Evolutionary conservation across 1,140 invertebrate species (phyloP).

Genomic region (Lysiphlebus fabarum): DNA sequence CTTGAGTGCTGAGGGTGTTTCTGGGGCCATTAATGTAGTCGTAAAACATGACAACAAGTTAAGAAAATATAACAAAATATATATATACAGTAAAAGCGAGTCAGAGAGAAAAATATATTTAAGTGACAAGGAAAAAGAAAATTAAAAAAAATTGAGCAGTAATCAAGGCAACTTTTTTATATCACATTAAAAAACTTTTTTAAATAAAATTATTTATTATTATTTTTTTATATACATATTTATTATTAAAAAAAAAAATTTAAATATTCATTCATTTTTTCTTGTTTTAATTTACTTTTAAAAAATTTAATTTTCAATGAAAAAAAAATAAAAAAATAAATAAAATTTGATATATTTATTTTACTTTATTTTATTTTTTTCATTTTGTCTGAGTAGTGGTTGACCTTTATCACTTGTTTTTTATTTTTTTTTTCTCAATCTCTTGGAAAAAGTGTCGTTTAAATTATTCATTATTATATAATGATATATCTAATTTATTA

Average conservation of each 20-base stretch:
- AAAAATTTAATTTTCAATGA: too few species aligned
- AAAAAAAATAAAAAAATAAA: too few species aligned
- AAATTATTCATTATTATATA: too few species aligned
- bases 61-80: slow-evolving; percentile 2
- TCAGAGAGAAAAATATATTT: neutral
- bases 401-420: too few species aligned
- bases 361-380: too few species aligned
- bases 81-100: neutral
- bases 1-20: slow-evolving; percentile 23
- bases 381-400: too few species aligned
- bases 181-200: slow-evolving; percentile 1
- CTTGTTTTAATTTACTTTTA: too few species aligned
- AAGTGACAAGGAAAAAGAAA: neutral
- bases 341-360: too few species aligned
- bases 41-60: slow-evolving; percentile 24
- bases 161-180: neutral
- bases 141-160: slow-evolving; percentile 2
- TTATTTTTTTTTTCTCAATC: too few species aligned
- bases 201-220: neutral
- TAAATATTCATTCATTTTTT: too few species aligned
- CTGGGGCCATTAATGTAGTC: slow-evolving; percentile 19
- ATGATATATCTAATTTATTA: too few species aligned
- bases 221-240: neutral
- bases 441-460: too few species aligned
- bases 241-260: neutral